These are phyloP conservation scores for Lanius collurio DNA, from an alignment of 2,113 vertebrate genomes.

Conservation along the genomic window DNA sequence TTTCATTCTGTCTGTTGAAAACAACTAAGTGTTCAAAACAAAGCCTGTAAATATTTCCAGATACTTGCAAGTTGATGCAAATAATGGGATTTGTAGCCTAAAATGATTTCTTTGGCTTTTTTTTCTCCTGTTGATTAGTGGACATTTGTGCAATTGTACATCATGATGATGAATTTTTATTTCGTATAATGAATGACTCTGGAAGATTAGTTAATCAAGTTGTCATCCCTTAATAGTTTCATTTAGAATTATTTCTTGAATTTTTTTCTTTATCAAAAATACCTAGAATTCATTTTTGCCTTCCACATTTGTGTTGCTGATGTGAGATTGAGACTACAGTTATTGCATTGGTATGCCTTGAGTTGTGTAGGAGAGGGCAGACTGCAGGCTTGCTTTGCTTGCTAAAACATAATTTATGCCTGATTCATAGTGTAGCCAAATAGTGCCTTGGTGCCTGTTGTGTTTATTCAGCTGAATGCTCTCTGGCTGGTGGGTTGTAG, in stretches of 20 bases:
- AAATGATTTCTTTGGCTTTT: background rate
- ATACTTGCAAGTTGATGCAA: background rate
- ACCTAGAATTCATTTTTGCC: background rate
- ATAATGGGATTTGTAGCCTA: background rate
- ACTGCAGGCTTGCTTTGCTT: background rate
- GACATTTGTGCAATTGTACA: background rate
- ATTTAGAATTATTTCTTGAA: background rate
- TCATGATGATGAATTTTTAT: background rate
- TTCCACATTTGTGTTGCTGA: background rate
- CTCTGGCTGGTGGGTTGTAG: background rate
- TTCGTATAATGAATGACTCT: background rate
- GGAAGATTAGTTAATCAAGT: background rate
- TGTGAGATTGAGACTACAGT: background rate
- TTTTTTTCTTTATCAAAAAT: background rate
- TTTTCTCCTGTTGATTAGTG: background rate
- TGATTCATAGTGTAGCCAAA: background rate
- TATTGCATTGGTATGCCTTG: background rate
- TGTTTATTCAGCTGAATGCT: background rate
- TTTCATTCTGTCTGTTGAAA: background rate
- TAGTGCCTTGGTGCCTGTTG: background rate
- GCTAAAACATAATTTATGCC: background rate
- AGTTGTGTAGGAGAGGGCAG: background rate
- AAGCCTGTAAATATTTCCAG: background rate
- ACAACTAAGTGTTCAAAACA: background rate
- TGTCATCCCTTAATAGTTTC: background rate